A percentile compares a stretch with the other conserved stretches of the same genome.
Evolutionary conservation across 2,888 invertebrate species (phyloP).

Genomic region (Pegoplata infirma): DNA sequence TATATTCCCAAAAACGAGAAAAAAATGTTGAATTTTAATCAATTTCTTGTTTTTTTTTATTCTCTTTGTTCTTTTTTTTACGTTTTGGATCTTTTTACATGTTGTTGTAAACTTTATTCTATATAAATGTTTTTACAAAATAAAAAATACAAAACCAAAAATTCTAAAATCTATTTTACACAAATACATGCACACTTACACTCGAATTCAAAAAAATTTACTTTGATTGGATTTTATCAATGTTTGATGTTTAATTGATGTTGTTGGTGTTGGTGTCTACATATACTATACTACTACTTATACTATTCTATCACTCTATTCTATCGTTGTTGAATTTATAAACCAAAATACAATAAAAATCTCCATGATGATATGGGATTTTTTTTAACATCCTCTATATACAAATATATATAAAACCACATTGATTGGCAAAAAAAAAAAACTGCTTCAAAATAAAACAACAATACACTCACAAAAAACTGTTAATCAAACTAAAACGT

Average conservation of each 20-base stretch:
- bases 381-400: background rate
- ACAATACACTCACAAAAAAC: slow-evolving; percentile 30
- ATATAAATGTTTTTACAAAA: slow-evolving; percentile 58
- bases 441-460: slow-evolving; percentile 25
- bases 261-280: slow-evolving; percentile 60
- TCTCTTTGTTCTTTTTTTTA: slow-evolving; percentile 62
- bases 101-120: slow-evolving; percentile 55
- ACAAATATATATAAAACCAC: slow-evolving; percentile 34
- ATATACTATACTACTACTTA: slow-evolving; percentile 19
- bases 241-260: slow-evolving; percentile 63
- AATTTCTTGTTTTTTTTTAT: slow-evolving; percentile 60
- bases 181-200: slow-evolving; percentile 17
- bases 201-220: slow-evolving; percentile 28
- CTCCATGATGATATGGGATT: slow-evolving; percentile 31
- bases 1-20: background rate
- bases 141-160: slow-evolving; percentile 10
- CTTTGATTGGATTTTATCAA: slow-evolving; percentile 61
- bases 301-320: slow-evolving; percentile 34
- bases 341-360: too few relatives aligned
- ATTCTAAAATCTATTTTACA: slow-evolving; percentile 23
- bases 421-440: slow-evolving; percentile 50
- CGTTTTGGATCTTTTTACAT: slow-evolving; percentile 56
- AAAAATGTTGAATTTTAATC: slow-evolving; percentile 49
- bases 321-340: too few relatives aligned
- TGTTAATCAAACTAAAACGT: slow-evolving; percentile 27